A percentile compares a stretch with the other conserved stretches of the same genome.
Evolutionary conservation across 2,113 vertebrate species (phyloP).

Genomic region (Sula dactylatra): DNA sequence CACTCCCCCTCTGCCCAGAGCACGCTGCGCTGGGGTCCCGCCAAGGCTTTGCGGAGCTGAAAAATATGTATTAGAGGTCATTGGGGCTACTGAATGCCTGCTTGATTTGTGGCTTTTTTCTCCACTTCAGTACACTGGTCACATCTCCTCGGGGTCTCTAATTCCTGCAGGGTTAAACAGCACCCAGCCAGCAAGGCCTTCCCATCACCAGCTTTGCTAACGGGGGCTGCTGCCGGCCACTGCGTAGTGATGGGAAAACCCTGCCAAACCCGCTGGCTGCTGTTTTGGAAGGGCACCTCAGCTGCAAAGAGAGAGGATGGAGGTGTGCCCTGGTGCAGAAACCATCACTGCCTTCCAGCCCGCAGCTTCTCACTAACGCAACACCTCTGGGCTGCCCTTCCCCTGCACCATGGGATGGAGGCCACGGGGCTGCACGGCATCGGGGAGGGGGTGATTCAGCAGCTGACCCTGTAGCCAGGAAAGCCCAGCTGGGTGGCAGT

Average conservation of each 20-base stretch:
- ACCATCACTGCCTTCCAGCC: not conserved
- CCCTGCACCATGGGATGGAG: accelerated
- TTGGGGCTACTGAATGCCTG: not conserved
- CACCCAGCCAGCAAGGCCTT: not conserved
- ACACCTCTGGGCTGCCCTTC: not conserved
- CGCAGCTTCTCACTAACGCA: not conserved
- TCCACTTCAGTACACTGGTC: accelerated
- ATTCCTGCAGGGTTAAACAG: not conserved
- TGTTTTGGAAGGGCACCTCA: not conserved
- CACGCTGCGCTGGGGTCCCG: accelerated
- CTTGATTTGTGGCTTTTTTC: accelerated
- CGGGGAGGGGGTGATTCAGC: not conserved
- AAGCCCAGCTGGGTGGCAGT: not conserved
- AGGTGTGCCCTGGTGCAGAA: not conserved
- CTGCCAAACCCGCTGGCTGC: not conserved
- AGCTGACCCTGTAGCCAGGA: too few species aligned
- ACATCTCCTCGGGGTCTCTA: not conserved
- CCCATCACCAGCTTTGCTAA: not conserved
- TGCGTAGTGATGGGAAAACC: not conserved
- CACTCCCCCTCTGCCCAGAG: not conserved
- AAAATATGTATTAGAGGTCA: not conserved
- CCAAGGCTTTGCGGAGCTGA: accelerated
- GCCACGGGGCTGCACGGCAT: not conserved
- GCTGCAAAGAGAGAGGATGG: not conserved
- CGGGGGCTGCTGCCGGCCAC: not conserved